phyloP scores from a whole-genome alignment of 53 echinoderm and acorn worm genomes.

The Holothuria scabra region DNA sequence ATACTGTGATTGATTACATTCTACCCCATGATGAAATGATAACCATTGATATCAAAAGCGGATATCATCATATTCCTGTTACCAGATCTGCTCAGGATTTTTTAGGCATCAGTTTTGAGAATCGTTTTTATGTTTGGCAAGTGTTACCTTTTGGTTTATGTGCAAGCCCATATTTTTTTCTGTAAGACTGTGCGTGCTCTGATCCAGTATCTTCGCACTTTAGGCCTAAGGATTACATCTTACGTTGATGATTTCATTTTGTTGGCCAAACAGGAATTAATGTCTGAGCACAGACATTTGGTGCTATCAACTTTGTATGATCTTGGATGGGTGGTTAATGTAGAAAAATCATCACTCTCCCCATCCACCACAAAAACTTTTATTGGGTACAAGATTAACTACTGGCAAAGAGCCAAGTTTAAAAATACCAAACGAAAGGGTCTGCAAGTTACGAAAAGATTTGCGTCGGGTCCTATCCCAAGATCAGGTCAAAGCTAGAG shows the following conservation, averaged over 20 bases:
- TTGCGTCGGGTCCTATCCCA: background rate
- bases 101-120: background rate
- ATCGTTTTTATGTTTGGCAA: too few relatives aligned
- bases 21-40: too few relatives aligned
- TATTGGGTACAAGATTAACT: background rate
- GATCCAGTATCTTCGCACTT: too few relatives aligned
- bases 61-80: background rate
- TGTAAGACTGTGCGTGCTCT: background rate
- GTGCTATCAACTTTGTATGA: background rate
- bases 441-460: background rate
- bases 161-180: background rate
- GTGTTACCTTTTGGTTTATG: background rate
- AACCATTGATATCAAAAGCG: background rate
- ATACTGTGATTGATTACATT: too few relatives aligned
- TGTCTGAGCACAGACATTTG: background rate
- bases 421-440: background rate
- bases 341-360: background rate
- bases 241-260: constrained; percentile 1
- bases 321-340: too few relatives aligned
- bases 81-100: background rate
- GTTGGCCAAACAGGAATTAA: background rate
- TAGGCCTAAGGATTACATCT: background rate
- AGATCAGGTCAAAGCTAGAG: background rate
- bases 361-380: background rate
- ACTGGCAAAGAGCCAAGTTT: background rate